Evolutionary conservation across 1,140 invertebrate species (phyloP), one percentile per base, ranked within the genome.

Genomic region (Hyles euphorbiae): DNA sequence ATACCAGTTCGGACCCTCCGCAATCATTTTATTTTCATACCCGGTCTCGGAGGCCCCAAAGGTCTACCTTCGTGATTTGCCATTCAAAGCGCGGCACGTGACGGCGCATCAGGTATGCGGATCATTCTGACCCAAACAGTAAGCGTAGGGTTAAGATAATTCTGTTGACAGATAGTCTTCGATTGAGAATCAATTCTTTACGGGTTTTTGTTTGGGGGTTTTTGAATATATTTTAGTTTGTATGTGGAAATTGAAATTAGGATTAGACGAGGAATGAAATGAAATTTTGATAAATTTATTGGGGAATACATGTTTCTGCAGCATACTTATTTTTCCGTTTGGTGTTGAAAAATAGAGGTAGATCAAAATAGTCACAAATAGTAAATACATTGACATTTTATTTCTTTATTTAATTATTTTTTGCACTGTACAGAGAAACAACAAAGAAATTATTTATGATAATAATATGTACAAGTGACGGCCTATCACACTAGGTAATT

Each of bases 21-120:
- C 84, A 83, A 87, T 87, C 84, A 87, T 87, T 87, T 87, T 87
- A 87, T 87, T 87, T 87, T 87, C 84, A 87, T 85, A 85, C 79
- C 45, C 52, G 76, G 78, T 84, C 84, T 72, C 84, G 5, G 57
- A 80, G 81, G 76, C 84, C 82, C 84, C 67, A 63, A 87, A 83
- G 84, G 84, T 83, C 77, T 75, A 83, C 82, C 80, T 79, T 74
- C 78, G 72, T 87, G 84, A 87, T 87, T 87, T 84, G 78, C 78
- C 82, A 87, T 87, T 87, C 84, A 87, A 76, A 84, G 78, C 65
- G 76, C 61, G 72, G 36, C 36, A 83, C 84, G 84, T 87, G 84
- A 81, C 81, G 68, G 56, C 74, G 82, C 84, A 83, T 86, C 84
- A 87, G 84, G 82, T 87, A 83, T 56, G 40, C 67, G 79, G 78